Evolutionary conservation across 2,888 invertebrate species (phyloP), one percentile per base, ranked within the genome.

Genomic region (Cantharis nigra): DNA sequence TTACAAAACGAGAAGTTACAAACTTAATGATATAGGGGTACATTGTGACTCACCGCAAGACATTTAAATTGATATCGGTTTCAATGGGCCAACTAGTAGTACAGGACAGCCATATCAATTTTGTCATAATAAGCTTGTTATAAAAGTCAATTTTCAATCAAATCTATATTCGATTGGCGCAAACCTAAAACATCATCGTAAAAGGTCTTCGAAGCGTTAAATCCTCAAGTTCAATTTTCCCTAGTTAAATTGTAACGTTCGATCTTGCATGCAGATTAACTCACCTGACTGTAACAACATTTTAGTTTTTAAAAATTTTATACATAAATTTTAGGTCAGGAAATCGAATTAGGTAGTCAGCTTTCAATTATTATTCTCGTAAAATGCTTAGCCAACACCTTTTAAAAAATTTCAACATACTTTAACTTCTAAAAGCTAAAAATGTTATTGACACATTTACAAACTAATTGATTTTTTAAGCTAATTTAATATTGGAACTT

Each of bases 401-500:
- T 49, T 49, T 49, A 49, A 49, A 49, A 49, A 49, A 7, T 49
- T 49, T 49, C 2, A 49, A 2, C 49, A 49, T 3, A 49, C n/a
- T 49, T 49, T n/a, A 49, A 49, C n/a, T n/a, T 49, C n/a, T 49
- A n/a, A 49, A 49, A 49, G 49, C 49, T 49, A 7, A 49, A 49
- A 49, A 49, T 49, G 49, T 49, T 49, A 49, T 49, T 49, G 49
- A 49, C 49, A 49, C 49, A 49, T 49, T 49, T 67, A 26, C 23
- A 64, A 26, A 67, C 26, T 67, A 67, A 67, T 67, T 67, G 65
- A 67, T 67, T 67, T 23, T 23, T 14, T 26, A 67, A 67, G 65
- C 26, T 67, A 67, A 67, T 67, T 67, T 67, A 67, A 67, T 67
- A 67, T 67, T 26, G 65, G 65, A 26, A 67, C 26, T 67, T 67